Base-by-base conservation (phyloP, 2,888 invertebrate genomes). In the Heliconius charithonia region DNA sequence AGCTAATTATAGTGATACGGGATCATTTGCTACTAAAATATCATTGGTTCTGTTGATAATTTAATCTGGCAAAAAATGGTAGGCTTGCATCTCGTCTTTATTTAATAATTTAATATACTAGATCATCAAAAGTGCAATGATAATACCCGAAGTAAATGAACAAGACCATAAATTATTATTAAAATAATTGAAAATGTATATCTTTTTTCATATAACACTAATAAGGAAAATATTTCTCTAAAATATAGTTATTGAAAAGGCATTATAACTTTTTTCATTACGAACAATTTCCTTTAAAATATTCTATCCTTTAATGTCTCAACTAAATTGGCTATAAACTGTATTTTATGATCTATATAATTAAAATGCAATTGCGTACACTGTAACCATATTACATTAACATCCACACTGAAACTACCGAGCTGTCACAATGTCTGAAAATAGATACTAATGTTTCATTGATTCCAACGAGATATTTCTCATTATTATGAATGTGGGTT, bases 371-470 rank as follows among this genome's bases (percentile, higher is more conserved):
- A 56, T 72, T 37, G 37, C 13, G 32, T 51, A 32, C 37, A 72
- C 32, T 37, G n/a, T n/a, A 32, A 77, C 45, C 37, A 45, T 69
- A 45, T 69, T 19, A 69, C 16, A 41, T 45, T 41, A 67, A 41
- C 41, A 27, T 27, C 16, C 3, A 62, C 13, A 37, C 32, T 32
- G 22, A 66, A 67, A 25, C n/a, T 59, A 66, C 16, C 41, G 9
- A 41, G 13, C n/a, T 75, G 80, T 78, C 75, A 76, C 72, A 51
- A 66, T 73, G 72, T 78, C 79, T 80, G 65, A 72, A 81, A 79
- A 82, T 82, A 81, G 80, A 78, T 45, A 45, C 29, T 72, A 63
- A 76, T 78, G 81, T 77, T 81, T 77, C 78, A 78, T 82, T 78
- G 78, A 79, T 78, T 76, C 80, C 79, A 59, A 77, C 19, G 69